Percentiles rank a stretch among this genome's conserved stretches.
Evolutionary conservation across 1,140 invertebrate genomes (phyloP).

Genomic region (Lepidurus couesii): DNA sequence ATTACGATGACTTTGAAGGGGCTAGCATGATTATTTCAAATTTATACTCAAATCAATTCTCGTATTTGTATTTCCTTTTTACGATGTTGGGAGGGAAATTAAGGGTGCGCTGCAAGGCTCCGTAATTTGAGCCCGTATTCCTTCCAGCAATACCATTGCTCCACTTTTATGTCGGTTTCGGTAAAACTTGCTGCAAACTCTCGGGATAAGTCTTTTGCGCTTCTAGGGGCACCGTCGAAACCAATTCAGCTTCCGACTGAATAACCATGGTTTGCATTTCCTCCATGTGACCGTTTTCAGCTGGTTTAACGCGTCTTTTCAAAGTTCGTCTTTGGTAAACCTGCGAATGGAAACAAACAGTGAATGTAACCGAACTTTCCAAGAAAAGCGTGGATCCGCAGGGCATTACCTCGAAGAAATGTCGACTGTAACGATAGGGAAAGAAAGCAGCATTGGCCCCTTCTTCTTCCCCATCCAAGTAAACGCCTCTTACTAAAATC

Average conservation of each 20-base stretch:
- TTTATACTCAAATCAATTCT: neutral
- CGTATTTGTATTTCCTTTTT: neutral
- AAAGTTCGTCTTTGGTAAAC: neutral
- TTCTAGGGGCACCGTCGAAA: neutral
- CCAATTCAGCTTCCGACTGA: neutral
- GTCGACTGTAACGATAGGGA: constrained; percentile 69
- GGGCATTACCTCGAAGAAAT: constrained; percentile 60
- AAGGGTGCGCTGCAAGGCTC: too few species aligned
- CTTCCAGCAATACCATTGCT: too few species aligned
- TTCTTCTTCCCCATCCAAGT: constrained; percentile 73
- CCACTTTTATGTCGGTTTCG: neutral
- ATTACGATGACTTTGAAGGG: neutral
- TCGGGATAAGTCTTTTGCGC: neutral
- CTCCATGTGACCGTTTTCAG: constrained; percentile 12
- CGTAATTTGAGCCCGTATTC: too few species aligned
- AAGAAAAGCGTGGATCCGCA: too few species aligned
- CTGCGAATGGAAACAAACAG: neutral
- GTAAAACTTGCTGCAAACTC: neutral
- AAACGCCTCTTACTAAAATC: constrained; percentile 71
- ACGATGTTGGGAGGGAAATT: too few species aligned
- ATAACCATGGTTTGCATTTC: neutral
- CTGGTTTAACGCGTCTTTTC: neutral
- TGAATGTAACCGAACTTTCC: neutral
- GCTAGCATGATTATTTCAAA: neutral
- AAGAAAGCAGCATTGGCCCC: constrained; percentile 71